Evolutionary conservation across 2,113 vertebrate species (phyloP).

Genomic region (Thymallus thymallus): DNA sequence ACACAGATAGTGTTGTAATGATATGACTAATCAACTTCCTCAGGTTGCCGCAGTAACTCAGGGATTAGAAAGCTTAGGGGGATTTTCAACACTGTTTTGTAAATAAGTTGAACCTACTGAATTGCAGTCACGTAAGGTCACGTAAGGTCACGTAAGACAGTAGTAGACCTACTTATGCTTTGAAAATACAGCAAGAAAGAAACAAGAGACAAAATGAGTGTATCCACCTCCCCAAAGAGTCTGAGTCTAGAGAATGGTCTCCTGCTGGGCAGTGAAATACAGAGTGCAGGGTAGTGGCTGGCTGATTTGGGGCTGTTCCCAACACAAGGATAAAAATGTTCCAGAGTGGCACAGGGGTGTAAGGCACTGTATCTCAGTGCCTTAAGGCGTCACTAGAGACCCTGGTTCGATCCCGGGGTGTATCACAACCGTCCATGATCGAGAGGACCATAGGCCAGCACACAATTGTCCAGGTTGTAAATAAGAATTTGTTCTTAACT

Average conservation of each 20-base stretch:
- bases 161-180: neutral
- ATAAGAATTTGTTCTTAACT: no score
- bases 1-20: neutral
- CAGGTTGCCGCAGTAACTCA: slow-evolving; percentile 4
- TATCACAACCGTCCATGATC: no score
- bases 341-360: no score
- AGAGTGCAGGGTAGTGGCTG: neutral
- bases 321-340: no score
- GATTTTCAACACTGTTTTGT: slow-evolving; percentile 3
- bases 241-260: neutral
- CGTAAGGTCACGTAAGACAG: neutral
- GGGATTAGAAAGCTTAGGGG: slow-evolving; percentile 1
- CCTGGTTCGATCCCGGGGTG: no score
- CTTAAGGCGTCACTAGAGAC: no score
- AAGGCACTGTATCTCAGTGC: no score
- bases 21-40: neutral
- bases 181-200: neutral
- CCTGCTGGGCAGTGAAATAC: neutral
- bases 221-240: neutral
- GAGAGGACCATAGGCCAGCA: no score
- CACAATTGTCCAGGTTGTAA: no score
- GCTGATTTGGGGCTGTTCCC: neutral
- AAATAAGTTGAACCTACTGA: slow-evolving; percentile 3
- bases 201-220: neutral
- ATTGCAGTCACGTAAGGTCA: slow-evolving; percentile 4